A percentile compares a stretch with the other conserved stretches of the same genome.
phyloP scores from a whole-genome alignment of 2,113 vertebrate genomes.

The Nycticryphes semicollaris region DNA sequence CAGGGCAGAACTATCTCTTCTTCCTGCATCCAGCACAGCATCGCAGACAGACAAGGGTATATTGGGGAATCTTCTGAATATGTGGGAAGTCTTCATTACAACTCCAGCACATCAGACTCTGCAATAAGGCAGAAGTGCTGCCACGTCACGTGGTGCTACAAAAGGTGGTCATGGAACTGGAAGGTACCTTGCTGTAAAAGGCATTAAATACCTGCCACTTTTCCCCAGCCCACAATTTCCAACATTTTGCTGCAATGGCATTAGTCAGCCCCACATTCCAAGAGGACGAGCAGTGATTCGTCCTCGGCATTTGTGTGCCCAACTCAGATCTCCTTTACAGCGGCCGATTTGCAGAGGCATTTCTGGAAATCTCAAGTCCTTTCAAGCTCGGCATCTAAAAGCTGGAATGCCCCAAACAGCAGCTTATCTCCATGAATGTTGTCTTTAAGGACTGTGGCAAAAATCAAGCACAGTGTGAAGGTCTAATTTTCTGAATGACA shows the following conservation, averaged over 20 bases:
- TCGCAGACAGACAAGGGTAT: not conserved
- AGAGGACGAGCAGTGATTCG: not conserved
- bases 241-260: not conserved
- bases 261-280: not conserved
- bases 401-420: not conserved
- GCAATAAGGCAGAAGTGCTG: not conserved
- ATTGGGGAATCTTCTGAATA: not conserved
- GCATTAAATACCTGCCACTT: not conserved
- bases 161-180: not conserved
- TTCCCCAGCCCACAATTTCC: not conserved
- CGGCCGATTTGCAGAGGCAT: accelerated
- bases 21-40: not conserved
- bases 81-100: not conserved
- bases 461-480: conserved; percentile 6
- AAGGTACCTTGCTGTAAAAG: not conserved
- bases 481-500: conserved; percentile 35
- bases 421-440: not conserved
- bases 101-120: accelerated
- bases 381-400: not conserved
- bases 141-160: not conserved
- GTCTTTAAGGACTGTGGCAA: not conserved
- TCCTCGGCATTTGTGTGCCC: accelerated
- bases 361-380: not conserved
- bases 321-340: accelerated
- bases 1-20: not conserved